A percentile compares a stretch with the other conserved stretches of the same genome.
Evolutionary conservation across 2,888 invertebrate species (phyloP).

Genomic region (Zeuzera pyrina): DNA sequence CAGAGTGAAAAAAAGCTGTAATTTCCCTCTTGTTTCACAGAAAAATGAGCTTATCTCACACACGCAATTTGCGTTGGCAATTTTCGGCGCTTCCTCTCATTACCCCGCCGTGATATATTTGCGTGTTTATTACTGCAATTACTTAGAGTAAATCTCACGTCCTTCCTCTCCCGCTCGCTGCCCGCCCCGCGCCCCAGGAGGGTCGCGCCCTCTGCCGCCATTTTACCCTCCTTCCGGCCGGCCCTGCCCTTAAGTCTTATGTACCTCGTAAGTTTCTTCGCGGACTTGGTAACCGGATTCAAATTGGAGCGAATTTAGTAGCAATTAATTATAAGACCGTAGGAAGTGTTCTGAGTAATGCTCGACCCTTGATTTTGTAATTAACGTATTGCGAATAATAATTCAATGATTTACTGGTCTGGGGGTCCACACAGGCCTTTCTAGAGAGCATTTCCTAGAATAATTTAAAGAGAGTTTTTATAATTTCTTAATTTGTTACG

Average conservation of each 20-base stretch:
- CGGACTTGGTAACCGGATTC: slow-evolving; percentile 71
- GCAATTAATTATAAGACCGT: slow-evolving; percentile 69
- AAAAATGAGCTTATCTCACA: slow-evolving; percentile 70
- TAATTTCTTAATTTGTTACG: too few species aligned
- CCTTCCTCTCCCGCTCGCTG: slow-evolving; percentile 55
- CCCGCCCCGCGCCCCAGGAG: slow-evolving; percentile 33
- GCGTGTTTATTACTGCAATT: slow-evolving; percentile 75
- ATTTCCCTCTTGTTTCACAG: slow-evolving; percentile 33
- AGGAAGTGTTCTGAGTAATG: slow-evolving; percentile 59
- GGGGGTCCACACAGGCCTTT: too few species aligned
- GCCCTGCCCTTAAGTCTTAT: slow-evolving; percentile 72
- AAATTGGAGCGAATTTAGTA: slow-evolving; percentile 73
- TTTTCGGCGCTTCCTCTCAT: slow-evolving; percentile 70
- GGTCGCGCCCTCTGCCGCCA: slow-evolving; percentile 67
- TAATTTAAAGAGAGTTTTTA: too few species aligned
- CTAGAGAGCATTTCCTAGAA: too few species aligned
- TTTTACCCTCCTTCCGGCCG: slow-evolving; percentile 69
- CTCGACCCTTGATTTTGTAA: slow-evolving; percentile 52
- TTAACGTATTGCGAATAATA: slow-evolving; percentile 35
- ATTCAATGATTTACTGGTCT: slow-evolving; percentile 40
- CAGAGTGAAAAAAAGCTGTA: too few species aligned
- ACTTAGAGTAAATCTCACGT: slow-evolving; percentile 75
- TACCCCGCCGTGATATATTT: slow-evolving; percentile 72
- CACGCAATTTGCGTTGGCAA: slow-evolving; percentile 71
- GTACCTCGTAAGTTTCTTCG: slow-evolving; percentile 72